phyloP scores from a whole-genome alignment of 2,888 invertebrate species.

The Drosophila pseudotakahashii region DNA sequence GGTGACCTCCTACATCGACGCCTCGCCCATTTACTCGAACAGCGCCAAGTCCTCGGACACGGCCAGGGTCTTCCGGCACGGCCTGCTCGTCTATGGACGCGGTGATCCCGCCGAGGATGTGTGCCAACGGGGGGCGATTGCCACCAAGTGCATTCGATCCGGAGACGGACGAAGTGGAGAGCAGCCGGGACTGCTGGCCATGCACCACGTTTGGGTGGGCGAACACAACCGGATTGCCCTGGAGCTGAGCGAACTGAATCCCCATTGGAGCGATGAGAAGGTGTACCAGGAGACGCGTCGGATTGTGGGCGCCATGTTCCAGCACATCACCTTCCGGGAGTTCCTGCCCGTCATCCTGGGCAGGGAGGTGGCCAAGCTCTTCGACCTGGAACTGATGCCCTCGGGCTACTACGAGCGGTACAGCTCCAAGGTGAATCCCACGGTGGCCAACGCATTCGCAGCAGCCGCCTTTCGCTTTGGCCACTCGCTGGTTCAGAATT shows the following conservation, averaged over 20 bases:
- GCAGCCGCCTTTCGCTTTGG: slow-evolving; percentile 94
- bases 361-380: slow-evolving; percentile 89
- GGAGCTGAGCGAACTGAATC: slow-evolving; percentile 89
- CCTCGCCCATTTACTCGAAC: slow-evolving; percentile 92
- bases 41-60: slow-evolving; percentile 89
- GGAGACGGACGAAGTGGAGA: slow-evolving; percentile 92
- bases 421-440: slow-evolving; percentile 89
- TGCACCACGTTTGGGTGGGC: slow-evolving; percentile 84
- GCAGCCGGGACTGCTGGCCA: slow-evolving; percentile 87
- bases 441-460: slow-evolving; percentile 91
- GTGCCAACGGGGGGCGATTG: slow-evolving; percentile 89
- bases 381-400: slow-evolving; percentile 88
- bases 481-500: slow-evolving; percentile 92
- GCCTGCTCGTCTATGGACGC: slow-evolving; percentile 88
- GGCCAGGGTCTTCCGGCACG: slow-evolving; percentile 90
- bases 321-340: slow-evolving; percentile 93
- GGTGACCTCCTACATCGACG: slow-evolving; percentile 92
- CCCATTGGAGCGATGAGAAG: slow-evolving; percentile 95
- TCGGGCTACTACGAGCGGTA: slow-evolving; percentile 90
- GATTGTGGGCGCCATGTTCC: slow-evolving; percentile 92
- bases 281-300: slow-evolving; percentile 93
- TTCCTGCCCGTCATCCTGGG: slow-evolving; percentile 92
- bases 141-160: slow-evolving; percentile 90
- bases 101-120: slow-evolving; percentile 89
- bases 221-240: slow-evolving; percentile 88